Evolutionary conservation across 2,888 invertebrate genomes (phyloP), one percentile per base, ranked within the genome.

Genomic region (Itoplectis maculator): DNA sequence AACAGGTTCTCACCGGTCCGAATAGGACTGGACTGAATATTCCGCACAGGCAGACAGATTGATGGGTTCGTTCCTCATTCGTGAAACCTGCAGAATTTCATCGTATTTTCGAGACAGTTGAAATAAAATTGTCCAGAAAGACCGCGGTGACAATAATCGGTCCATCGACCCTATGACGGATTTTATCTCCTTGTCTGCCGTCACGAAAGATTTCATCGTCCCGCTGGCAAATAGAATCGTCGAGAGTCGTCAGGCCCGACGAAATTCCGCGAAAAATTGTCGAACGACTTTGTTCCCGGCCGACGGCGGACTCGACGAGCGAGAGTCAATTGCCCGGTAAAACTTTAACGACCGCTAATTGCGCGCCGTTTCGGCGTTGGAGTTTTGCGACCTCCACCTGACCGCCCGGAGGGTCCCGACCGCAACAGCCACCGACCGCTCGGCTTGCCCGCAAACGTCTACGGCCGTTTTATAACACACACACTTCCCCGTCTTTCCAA

Each of bases 301-400:
- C 9, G 56, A 54, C 18, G 68, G n/a, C n/a, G n/a, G n/a, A 51
- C 65, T 23, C 68, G 54, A 68, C 45, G 20, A 68, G 56, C 54
- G 37, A 65, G 40, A 69, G 77, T 73, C 79, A 65, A 82, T 82
- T 82, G 70, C 70, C 82, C 79, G 82, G 79, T 82, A 72, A 82
- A 82, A 82, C 79, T 82, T 82, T 79, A 82, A 82, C 82, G 79
- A 75, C 74, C 82, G 75, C 82, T 82, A 82, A 82, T 82, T 82
- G 82, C 40, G 70, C 70, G 75, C 75, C 78, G 74, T 82, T 82
- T 79, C 74, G 47, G 63, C 65, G n/a, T 40, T 40, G 54, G 63
- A 61, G 76, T 73, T 77, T 72, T 45, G 77, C 77, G 77, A 81
- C 68, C 73, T 77, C 68, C 23, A 45, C 40, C 69, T 56, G 51